phyloP scores from a whole-genome alignment of 2,797 vertebrate genomes.

The Aphelocoma californica region DNA sequence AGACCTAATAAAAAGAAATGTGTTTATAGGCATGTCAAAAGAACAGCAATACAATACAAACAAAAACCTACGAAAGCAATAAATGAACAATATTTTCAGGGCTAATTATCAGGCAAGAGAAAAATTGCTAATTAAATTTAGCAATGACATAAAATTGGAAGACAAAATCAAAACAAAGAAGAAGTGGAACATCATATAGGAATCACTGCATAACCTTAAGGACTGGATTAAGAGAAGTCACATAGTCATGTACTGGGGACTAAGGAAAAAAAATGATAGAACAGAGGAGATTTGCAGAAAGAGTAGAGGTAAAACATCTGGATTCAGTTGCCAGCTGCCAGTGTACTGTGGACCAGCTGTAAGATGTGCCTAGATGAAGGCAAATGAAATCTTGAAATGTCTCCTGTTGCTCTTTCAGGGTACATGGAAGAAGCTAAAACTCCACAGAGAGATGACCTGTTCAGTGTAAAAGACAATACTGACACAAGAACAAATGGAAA shows the following conservation, averaged over 20 bases:
- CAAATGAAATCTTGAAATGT: neutral
- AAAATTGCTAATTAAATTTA: neutral
- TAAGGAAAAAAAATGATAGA: neutral
- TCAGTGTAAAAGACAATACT: neutral
- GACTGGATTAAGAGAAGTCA: neutral
- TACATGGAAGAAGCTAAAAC: neutral
- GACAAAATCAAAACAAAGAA: neutral
- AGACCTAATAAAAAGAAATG: neutral
- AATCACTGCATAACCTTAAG: neutral
- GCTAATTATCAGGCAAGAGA: neutral
- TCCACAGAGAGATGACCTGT: accelerated
- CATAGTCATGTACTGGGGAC: neutral
- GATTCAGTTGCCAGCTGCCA: neutral
- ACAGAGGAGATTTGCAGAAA: neutral
- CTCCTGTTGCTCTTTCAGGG: neutral
- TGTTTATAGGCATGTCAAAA: neutral
- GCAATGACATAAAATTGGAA: neutral
- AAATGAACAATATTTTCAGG: neutral
- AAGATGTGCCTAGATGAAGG: neutral
- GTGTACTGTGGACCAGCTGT: neutral
- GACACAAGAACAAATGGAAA: neutral
- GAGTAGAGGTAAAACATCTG: neutral
- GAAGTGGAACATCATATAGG: neutral
- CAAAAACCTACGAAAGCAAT: neutral
- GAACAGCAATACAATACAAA: neutral